Evolutionary conservation across 2,113 vertebrate genomes (phyloP).

Genomic region (Silurus glanis): DNA sequence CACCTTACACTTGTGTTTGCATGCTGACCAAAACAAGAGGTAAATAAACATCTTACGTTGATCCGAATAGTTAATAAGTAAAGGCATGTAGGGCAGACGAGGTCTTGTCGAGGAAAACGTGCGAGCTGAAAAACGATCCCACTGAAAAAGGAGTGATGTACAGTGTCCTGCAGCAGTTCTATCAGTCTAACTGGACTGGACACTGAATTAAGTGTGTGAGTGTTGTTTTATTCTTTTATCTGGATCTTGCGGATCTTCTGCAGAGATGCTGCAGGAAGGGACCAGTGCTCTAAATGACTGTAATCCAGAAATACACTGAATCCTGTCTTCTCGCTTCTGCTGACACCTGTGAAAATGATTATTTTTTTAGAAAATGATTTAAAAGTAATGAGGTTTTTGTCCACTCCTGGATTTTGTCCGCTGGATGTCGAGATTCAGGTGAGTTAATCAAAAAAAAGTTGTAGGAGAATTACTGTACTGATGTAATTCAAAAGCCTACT

Average conservation of each 20-base stretch:
- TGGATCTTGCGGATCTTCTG: neutral
- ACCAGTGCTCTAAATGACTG: neutral
- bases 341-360: neutral
- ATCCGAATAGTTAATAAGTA: neutral
- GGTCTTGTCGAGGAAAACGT: neutral
- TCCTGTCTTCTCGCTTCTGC: neutral
- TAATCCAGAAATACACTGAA: neutral
- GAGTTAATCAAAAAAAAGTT: constrained; percentile 12
- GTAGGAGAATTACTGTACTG: neutral
- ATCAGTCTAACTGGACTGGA: neutral
- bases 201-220: neutral
- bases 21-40: neutral
- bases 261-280: neutral
- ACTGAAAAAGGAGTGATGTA: neutral
- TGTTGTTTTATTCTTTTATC: neutral
- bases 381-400: neutral
- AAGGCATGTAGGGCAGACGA: neutral
- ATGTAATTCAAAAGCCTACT: neutral
- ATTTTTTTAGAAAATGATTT: neutral
- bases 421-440: neutral
- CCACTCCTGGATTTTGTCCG: neutral
- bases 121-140: neutral
- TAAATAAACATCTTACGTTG: neutral
- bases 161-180: neutral
- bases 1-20: neutral